Base-by-base conservation (phyloP, 2,888 invertebrate genomes). In the Cosmopolites sordidus region DNA sequence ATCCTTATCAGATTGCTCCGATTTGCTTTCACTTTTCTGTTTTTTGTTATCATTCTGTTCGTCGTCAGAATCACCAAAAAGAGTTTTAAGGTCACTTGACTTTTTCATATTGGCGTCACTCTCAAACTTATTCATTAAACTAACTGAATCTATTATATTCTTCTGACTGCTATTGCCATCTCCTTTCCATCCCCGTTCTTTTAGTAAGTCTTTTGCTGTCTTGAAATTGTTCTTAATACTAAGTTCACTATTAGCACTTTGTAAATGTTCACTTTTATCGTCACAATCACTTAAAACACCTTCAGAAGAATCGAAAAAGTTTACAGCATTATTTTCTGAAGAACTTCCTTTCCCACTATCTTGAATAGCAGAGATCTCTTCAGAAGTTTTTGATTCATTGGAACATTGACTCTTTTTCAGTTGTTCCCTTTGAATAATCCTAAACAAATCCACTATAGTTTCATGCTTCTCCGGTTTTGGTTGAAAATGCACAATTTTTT, bases 401-500 rank as follows among this genome's bases (percentile, higher is more conserved):
- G 49, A 14, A 16, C 38, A 42, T n/a, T 46, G 5, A 9, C 11
- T 12, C 5, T 33, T 33, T 44, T 60, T 58, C 4, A 59, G 29
- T 18, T 62, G 59, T 22, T 72, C 69, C 56, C 72, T 73, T 42
- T 66, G 61, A 22, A 72, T 69, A 55, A 69, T 78, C 67, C 62
- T 69, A 66, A 72, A 78, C 75, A 76, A 67, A 77, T 73, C 76
- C 77, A 73, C 70, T 75, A 69, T 72, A 76, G 71, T 74, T 66
- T 44, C 79, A 74, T 45, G 75, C 75, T 60, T 76, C 72, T 56
- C 71, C 66, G 65, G 67, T 59, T 68, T 81, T 0, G 83, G 81
- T 59, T 78, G 73, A 64, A 79, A 83, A 9, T 72, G 75, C 66
- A 77, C 76, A 17, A 86, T 69, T 30, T 76, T 67, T 5, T 82